Conservation (phyloP, 2,113 vertebrate genomes). For the Callipepla squamata region DNA sequence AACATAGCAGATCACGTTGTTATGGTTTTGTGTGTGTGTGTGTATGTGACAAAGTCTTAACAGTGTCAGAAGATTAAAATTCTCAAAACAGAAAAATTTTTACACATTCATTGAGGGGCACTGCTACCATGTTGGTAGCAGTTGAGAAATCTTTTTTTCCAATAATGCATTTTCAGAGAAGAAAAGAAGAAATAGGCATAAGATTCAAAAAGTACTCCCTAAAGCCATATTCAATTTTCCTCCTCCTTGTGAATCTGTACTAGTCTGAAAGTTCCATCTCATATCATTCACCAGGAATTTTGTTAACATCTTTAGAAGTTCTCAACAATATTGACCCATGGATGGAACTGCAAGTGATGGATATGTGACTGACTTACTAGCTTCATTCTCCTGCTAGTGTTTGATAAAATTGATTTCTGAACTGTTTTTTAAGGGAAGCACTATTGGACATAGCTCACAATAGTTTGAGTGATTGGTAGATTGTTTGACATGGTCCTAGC, state of each 20-base stretch:
- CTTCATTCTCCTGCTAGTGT: background rate
- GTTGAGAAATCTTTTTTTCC: background rate
- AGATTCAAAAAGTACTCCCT: background rate
- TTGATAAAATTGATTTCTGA: background rate
- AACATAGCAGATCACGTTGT: background rate
- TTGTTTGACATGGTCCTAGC: background rate
- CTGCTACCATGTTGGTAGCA: background rate
- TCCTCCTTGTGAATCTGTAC: background rate
- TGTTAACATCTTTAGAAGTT: background rate
- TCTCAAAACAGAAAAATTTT: background rate
- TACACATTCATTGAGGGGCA: background rate
- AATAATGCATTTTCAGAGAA: background rate
- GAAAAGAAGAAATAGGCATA: background rate
- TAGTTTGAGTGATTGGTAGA: background rate
- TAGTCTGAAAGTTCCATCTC: background rate
- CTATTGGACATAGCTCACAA: background rate
- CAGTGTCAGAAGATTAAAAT: background rate
- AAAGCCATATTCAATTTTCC: background rate
- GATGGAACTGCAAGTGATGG: background rate
- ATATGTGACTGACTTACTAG: background rate
- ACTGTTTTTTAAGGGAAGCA: background rate
- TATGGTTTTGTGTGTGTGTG: background rate
- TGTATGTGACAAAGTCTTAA: background rate
- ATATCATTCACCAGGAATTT: background rate
- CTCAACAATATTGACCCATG: background rate